Base-by-base conservation (phyloP, 92 coral and sea anemone genomes). In the Paragorgia papillata region DNA sequence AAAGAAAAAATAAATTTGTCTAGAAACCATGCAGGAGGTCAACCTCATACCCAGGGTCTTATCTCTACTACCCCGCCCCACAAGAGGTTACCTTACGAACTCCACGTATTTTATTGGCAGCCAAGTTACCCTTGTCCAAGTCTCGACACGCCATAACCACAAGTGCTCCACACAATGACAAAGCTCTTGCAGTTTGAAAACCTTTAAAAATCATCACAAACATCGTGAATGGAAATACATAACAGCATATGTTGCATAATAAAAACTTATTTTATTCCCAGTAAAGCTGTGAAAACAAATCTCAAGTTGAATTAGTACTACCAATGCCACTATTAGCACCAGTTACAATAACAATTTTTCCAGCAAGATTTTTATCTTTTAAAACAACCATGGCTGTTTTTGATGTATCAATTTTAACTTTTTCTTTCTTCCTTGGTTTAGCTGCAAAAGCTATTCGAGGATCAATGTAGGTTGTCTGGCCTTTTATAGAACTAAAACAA, bases 291-390 rank as follows among this genome's bases (percentile, higher is more conserved):
- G n/a, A n/a, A n/a, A n/a, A n/a, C n/a, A n/a, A n/a, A n/a, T n/a
- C n/a, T n/a, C n/a, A n/a, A n/a, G n/a, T n/a, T n/a, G n/a, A n/a
- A n/a, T n/a, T n/a, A 15, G 53, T 2, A 53, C 84, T 54, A 89
- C 94, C 98, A 61, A 94, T 90, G 10, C 97, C 98, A 88, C 94
- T 90, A 48, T 73, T 91, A 19, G 91, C 89, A 34, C 98, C 98
- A 18, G 98, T 94, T 37, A 94, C 82, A 14, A 94, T 60, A 56
- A 75, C 85, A 78, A 91, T 92, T 70, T 79, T 85, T 33, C 95
- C 98, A 57, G 73, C 34, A 7, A 94, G 85, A 73, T 86, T 80
- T 37, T 82, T 73, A 32, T 85, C 97, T 39, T 86, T 86, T 21
- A 94, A 78, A 62, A 91, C 90, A 49, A 91, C 90, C 89, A 88